A percentile compares a stretch with the other conserved stretches of the same genome.
phyloP scores from a whole-genome alignment of 2,888 invertebrate genomes.

The Glaucopsyche alexis region DNA sequence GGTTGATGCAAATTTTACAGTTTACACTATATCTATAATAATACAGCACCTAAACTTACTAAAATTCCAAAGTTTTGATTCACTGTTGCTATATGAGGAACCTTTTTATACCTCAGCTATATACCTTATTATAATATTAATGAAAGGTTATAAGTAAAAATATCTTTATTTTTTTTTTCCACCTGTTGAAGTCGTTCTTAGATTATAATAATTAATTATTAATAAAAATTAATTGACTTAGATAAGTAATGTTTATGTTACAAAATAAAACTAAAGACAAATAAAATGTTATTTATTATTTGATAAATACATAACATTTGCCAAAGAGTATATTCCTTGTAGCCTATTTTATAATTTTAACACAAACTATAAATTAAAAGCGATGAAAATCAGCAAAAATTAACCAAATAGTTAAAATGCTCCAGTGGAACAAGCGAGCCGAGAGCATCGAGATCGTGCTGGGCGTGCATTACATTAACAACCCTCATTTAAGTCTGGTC shows the following conservation, averaged over 20 bases:
- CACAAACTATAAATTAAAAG: not conserved
- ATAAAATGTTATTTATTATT: too few relatives aligned
- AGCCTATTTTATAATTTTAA: not conserved
- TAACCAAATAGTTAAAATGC: not conserved
- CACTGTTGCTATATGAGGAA: not conserved
- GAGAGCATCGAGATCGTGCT: conserved; percentile 51
- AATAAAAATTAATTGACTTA: too few relatives aligned
- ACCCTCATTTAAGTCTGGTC: conserved; percentile 79
- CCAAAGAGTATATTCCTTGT: not conserved
- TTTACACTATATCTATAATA: not conserved
- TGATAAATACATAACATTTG: too few relatives aligned
- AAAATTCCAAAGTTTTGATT: conserved; percentile 12
- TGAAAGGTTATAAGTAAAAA: too few relatives aligned
- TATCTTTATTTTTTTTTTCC: too few relatives aligned
- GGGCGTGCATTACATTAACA: conserved; percentile 75
- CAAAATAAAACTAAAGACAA: not conserved
- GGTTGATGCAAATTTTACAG: not conserved
- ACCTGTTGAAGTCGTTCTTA: too few relatives aligned
- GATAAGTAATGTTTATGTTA: too few relatives aligned
- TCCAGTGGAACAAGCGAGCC: not conserved
- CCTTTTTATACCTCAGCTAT: not conserved
- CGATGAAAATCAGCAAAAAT: not conserved
- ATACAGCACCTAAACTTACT: not conserved
- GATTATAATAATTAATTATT: too few relatives aligned
- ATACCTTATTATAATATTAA: not conserved